phyloP scores from a whole-genome alignment of 2,888 invertebrate genomes.

The Ennomos quercinarius region DNA sequence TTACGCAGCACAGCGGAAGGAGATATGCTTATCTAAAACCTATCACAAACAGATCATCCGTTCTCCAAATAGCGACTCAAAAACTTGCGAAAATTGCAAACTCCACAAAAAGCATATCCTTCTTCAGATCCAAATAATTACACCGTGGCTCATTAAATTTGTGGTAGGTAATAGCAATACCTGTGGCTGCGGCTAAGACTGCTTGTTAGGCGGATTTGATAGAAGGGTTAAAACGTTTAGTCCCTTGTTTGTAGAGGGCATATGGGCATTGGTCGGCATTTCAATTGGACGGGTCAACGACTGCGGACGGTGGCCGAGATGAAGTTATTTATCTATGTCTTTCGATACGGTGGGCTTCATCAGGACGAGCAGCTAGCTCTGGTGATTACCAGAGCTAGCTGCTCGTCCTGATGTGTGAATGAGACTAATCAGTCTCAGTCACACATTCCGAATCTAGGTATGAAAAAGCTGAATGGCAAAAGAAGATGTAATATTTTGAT shows the following conservation, averaged over 20 bases:
- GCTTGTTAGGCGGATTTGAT: constrained; percentile 21
- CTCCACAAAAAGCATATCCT: no score
- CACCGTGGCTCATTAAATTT: constrained; percentile 10
- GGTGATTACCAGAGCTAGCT: constrained; percentile 32
- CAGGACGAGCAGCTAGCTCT: constrained; percentile 30
- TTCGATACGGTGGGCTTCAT: constrained; percentile 56
- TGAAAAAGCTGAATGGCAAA: no score
- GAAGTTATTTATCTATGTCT: constrained; percentile 65
- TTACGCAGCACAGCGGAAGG: constrained; percentile 52
- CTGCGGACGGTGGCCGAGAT: constrained; percentile 61
- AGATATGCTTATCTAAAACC: constrained; percentile 56
- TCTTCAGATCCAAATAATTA: constrained; percentile 1
- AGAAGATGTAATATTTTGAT: no score
- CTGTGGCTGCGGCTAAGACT: constrained; percentile 7
- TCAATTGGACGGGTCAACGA: constrained; percentile 70
- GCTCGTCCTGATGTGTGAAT: constrained; percentile 31
- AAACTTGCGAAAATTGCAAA: no score
- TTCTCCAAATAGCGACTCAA: constrained; percentile 48
- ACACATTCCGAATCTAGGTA: constrained; percentile 35
- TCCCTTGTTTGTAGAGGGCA: constrained; percentile 32
- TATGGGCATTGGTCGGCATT: constrained; percentile 50
- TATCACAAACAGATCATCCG: constrained; percentile 61
- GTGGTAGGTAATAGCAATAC: constrained; percentile 7
- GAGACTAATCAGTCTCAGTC: constrained; percentile 40
- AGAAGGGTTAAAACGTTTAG: constrained; percentile 35